Base-by-base conservation (phyloP, 1,140 invertebrate species). In the Hylaeus anthracinus region DNA sequence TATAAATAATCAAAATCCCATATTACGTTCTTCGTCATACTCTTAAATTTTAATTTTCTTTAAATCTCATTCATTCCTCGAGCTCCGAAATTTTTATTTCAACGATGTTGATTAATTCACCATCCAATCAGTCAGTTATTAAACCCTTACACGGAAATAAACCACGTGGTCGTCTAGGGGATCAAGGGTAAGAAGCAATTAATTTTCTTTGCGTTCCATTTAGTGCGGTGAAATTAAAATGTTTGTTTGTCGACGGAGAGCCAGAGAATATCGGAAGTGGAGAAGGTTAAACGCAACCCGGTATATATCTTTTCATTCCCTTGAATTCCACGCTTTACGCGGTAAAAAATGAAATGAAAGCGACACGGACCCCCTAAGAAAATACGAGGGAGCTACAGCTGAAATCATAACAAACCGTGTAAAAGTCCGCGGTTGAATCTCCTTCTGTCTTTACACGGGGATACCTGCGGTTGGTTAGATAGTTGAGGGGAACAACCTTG, bases 321-420 rank as follows among this genome's bases (percentile, higher is more conserved):
- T 4, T 15, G 15, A 82, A 85, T 78, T 55, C 58, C 5, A 5
- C 3, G 63, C 14, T 81, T 84, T 73, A 72, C 64, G 73, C 63
- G 51, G 26, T 14, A 77, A 55, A 76, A 85, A 77, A 77, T 56
- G 70, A 70, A 70, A 76, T 72, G 65, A 77, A 65, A 80, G 41
- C 53, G 56, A 56, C 72, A 61, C 70, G 53, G 12, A 41, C n/a
- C 70, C 26, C 70, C 26, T 64, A 76, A 77, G 72, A 85, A 85
- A 85, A 85, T 71, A 86, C 43, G 14, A 14, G 37, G 56, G 10
- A 55, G 58, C 56, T 26, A 5, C 2, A 51, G 45, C 63, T 78
- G 70, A 82, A 85, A 82, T 86, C 83, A 82, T 72, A 85, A 86
- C 83, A 73, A 74, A 78, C 60, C 84, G 84, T 82, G 73, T 76